These are phyloP conservation scores for Diploptera punctata DNA, from an alignment of 2,888 invertebrate genomes.

Conservation along the genomic window DNA sequence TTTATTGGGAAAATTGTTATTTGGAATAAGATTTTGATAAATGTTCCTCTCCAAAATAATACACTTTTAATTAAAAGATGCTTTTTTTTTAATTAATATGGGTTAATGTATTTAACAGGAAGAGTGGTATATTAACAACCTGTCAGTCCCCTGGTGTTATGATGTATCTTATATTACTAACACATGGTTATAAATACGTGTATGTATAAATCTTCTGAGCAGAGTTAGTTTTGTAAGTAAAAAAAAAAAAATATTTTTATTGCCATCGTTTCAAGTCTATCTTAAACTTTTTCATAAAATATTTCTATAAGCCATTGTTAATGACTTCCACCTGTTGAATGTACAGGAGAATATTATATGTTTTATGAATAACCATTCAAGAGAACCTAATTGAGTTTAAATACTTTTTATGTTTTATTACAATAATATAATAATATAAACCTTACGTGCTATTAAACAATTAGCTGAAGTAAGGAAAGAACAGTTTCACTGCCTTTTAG, in stretches of 20 bases:
- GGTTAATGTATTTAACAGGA: not conserved
- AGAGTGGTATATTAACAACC: not conserved
- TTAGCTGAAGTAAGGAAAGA: too few species aligned
- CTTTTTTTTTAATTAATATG: too few species aligned
- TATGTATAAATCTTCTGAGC: not conserved
- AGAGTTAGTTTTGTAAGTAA: slow-evolving; percentile 31
- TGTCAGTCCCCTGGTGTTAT: not conserved
- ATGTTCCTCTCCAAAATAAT: too few species aligned
- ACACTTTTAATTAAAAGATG: too few species aligned
- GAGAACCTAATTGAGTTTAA: too few species aligned
- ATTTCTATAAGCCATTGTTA: slow-evolving; percentile 17
- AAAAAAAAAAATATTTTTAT: slow-evolving; percentile 27
- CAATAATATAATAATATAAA: too few species aligned
- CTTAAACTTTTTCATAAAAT: slow-evolving; percentile 20
- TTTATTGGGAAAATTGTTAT: too few species aligned
- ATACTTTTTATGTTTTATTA: too few species aligned
- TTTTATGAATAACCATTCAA: too few species aligned
- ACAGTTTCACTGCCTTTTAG: too few species aligned
- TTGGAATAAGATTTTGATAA: too few species aligned
- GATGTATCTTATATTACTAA: not conserved
- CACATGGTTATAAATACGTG: not conserved
- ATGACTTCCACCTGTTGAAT: slow-evolving; percentile 25
- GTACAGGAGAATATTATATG: not conserved
- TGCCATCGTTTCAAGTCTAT: slow-evolving; percentile 10
- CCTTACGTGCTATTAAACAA: too few species aligned